A percentile compares a stretch with the other conserved stretches of the same genome.
phyloP scores from a whole-genome alignment of 2,888 invertebrate species.

The Zele albiditarsus region DNA sequence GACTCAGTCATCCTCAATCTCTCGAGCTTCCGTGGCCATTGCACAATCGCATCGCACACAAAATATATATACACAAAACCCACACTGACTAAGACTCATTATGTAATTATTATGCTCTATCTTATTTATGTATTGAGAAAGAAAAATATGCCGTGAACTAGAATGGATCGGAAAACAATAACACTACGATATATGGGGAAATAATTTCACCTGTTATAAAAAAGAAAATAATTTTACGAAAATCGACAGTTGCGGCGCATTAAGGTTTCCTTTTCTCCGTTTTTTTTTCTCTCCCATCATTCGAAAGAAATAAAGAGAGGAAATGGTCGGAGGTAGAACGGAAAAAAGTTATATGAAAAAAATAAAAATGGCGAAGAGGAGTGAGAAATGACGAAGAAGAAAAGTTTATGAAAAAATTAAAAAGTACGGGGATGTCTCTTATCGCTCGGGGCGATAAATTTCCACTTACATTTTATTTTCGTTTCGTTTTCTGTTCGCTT shows the following conservation, averaged over 20 bases:
- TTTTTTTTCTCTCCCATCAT: slow-evolving; percentile 36
- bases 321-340: slow-evolving; percentile 29
- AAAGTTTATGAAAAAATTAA: slow-evolving; percentile 73
- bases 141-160: no score
- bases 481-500: slow-evolving; percentile 49
- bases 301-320: slow-evolving; percentile 36
- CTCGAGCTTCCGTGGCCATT: slow-evolving; percentile 32
- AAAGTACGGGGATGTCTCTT: slow-evolving; percentile 73
- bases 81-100: no score
- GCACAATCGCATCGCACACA: slow-evolving; percentile 13
- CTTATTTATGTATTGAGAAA: background rate
- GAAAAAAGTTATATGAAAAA: slow-evolving; percentile 32
- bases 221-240: slow-evolving; percentile 17
- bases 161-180: slow-evolving; percentile 62
- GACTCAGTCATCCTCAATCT: slow-evolving; percentile 47
- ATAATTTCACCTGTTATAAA: slow-evolving; percentile 44
- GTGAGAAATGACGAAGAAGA: slow-evolving; percentile 61
- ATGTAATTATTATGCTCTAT: no score
- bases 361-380: slow-evolving; percentile 52
- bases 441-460: slow-evolving; percentile 73
- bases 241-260: slow-evolving; percentile 40
- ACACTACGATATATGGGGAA: slow-evolving; percentile 67
- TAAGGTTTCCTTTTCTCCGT: slow-evolving; percentile 33
- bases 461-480: slow-evolving; percentile 73
- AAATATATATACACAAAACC: no score